phyloP scores from a whole-genome alignment of 1,140 invertebrate genomes.

The Microplitis mediator region DNA sequence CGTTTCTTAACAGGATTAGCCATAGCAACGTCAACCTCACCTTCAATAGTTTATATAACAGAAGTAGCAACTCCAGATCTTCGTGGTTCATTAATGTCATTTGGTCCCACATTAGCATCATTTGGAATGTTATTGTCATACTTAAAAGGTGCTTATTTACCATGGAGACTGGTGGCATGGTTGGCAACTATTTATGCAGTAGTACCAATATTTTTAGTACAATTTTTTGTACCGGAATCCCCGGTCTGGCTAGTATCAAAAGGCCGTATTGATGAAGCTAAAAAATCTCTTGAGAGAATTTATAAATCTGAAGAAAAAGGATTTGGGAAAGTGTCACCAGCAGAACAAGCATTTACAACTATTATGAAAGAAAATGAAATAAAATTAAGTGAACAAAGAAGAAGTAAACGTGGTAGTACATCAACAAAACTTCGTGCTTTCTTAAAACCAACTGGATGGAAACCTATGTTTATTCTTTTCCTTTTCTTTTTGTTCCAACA shows the following conservation, averaged over 20 bases:
- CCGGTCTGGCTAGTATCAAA: slow-evolving; percentile 69
- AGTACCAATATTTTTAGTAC: slow-evolving; percentile 63
- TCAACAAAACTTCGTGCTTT: slow-evolving; percentile 54
- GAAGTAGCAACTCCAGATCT: slow-evolving; percentile 67
- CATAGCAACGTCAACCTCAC: slow-evolving; percentile 64
- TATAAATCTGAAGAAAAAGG: slow-evolving; percentile 42
- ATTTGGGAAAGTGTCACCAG: slow-evolving; percentile 36
- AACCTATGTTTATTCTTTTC: slow-evolving; percentile 66
- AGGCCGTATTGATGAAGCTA: slow-evolving; percentile 64
- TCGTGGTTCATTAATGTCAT: slow-evolving; percentile 64
- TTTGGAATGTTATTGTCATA: slow-evolving; percentile 67
- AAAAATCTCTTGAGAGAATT: slow-evolving; percentile 59
- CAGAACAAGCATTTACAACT: slow-evolving; percentile 50
- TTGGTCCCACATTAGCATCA: slow-evolving; percentile 63
- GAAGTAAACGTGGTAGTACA: slow-evolving; percentile 44
- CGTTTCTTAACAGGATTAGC: slow-evolving; percentile 70
- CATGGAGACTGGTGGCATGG: slow-evolving; percentile 68
- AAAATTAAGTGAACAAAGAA: slow-evolving; percentile 49
- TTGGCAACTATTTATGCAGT: slow-evolving; percentile 63
- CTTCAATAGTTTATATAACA: slow-evolving; percentile 69
- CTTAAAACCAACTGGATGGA: slow-evolving; percentile 65
- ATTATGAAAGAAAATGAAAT: slow-evolving; percentile 58
- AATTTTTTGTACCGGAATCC: slow-evolving; percentile 72
- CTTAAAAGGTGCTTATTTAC: slow-evolving; percentile 65
- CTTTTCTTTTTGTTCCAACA: slow-evolving; percentile 69